These are phyloP conservation scores for Limenitis camilla DNA, from an alignment of 2,888 invertebrate genomes.

Conservation along the genomic window DNA sequence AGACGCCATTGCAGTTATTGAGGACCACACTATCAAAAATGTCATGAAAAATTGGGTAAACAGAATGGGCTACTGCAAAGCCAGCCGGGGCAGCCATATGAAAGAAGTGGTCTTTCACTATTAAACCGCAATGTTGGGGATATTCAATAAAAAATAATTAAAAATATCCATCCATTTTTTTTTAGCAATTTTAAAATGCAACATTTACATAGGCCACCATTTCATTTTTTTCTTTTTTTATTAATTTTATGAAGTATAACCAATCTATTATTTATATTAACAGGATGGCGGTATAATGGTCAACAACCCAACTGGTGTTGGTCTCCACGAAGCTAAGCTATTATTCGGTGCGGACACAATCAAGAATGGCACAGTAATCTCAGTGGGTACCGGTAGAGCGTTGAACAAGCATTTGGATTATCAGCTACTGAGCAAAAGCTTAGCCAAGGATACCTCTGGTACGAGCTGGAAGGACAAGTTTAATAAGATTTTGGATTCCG, in stretches of 20 bases:
- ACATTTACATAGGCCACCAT: too few species aligned
- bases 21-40: too few species aligned
- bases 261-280: not conserved
- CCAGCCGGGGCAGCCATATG: too few species aligned
- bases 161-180: too few species aligned
- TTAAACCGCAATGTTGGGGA: too few species aligned
- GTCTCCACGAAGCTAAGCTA: slow-evolving; percentile 88
- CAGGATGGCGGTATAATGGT: slow-evolving; percentile 88
- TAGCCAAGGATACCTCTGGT: slow-evolving; percentile 36
- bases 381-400: slow-evolving; percentile 85
- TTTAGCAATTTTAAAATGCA: too few species aligned
- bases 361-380: slow-evolving; percentile 81
- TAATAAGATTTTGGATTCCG: slow-evolving; percentile 86
- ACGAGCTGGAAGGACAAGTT: slow-evolving; percentile 86
- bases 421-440: slow-evolving; percentile 31
- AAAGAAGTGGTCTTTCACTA: too few species aligned
- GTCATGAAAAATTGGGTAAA: too few species aligned
- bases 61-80: too few species aligned
- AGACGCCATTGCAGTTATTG: too few species aligned
- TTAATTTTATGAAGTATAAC: not conserved
- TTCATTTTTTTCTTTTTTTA: too few species aligned
- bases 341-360: slow-evolving; percentile 85
- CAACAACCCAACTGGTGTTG: slow-evolving; percentile 92
- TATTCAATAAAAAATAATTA: too few species aligned
- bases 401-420: slow-evolving; percentile 48